phyloP scores from a whole-genome alignment of 2,797 vertebrate genomes.

The Enteromius fasciolatus region DNA sequence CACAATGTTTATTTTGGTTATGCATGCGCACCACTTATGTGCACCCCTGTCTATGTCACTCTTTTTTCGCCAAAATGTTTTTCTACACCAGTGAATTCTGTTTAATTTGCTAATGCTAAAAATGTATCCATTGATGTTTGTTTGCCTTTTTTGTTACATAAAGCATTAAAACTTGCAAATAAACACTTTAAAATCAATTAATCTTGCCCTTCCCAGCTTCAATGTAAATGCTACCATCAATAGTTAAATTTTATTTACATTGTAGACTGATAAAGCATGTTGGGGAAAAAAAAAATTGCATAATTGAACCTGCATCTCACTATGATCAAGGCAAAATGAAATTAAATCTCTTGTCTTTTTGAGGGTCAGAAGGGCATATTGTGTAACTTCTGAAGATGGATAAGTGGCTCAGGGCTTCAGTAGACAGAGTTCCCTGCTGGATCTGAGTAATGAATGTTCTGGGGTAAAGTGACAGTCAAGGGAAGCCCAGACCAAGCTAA shows the following conservation, averaged over 20 bases:
- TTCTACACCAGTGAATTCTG: not conserved
- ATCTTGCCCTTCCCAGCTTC: not conserved
- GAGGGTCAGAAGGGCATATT: constrained; percentile 25
- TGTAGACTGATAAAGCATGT: not conserved
- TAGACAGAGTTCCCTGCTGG: constrained; percentile 11
- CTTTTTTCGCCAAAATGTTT: not conserved
- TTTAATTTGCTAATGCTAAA: not conserved
- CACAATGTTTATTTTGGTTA: not conserved
- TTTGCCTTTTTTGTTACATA: not conserved
- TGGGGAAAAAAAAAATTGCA: not conserved
- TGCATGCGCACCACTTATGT: not conserved
- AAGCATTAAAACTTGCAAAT: not conserved
- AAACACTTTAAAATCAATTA: not conserved
- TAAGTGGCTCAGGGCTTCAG: constrained; percentile 28
- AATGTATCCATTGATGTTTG: not conserved
- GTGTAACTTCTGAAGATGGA: constrained; percentile 18
- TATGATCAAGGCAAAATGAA: constrained; percentile 9
- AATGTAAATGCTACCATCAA: not conserved
- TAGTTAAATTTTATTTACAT: not conserved
- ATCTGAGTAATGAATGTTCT: constrained; percentile 11
- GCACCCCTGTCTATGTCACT: not conserved
- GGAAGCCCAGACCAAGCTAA: not conserved
- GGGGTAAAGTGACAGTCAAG: not conserved
- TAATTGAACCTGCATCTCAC: not conserved
- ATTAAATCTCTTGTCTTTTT: constrained; percentile 14